Base-by-base conservation (phyloP, 2,113 vertebrate genomes). In the Benitochromis conjunctus region DNA sequence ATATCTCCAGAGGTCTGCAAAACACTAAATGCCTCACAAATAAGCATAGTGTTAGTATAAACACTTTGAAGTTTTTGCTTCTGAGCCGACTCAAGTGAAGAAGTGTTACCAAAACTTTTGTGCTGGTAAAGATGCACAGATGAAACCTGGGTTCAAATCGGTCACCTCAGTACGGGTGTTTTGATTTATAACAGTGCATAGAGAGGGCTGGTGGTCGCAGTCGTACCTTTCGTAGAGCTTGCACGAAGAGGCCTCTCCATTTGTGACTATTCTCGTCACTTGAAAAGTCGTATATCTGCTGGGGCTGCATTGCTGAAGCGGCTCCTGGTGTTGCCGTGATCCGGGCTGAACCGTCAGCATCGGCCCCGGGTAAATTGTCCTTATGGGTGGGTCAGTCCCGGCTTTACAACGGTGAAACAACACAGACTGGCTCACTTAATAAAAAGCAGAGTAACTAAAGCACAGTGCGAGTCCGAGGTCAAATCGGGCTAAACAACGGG, bases 201-300 rank as follows among this genome's bases (percentile, higher is more conserved):
- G 6, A 57, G 4, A 24, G 54, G 51, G 58, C 21, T 13, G 21
- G n/a, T 24, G 26, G 58, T 31, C 29, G 2, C 5, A 36, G n/a
- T 6, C 10, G 95, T 97, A 98, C 98, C 98, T 98, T 99, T 89
- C 97, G 96, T 88, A 98, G 94, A 91, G 98, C 98, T 95, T 97
- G 96, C 86, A 99, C 97, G 94, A 99, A 96, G 86, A 99, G 97
- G 95, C 98, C 98, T 96, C 98, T 97, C 98, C 98, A 99, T 97
- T 97, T 98, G 95, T 97, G 96, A 86, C 97, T 97, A 96, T 98
- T 99, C 94, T 99, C 98, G 56, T 99, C 98, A 95, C 97, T 98
- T 92, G 97, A 97, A 94, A 98, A 98, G 94, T 98, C 97, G 96
- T 98, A 99, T 2, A 96, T 97, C 94, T 97, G 98, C 95, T 97